These are phyloP conservation scores for Ophion costatus DNA, from an alignment of 2,888 invertebrate species.

Conservation along the genomic window DNA sequence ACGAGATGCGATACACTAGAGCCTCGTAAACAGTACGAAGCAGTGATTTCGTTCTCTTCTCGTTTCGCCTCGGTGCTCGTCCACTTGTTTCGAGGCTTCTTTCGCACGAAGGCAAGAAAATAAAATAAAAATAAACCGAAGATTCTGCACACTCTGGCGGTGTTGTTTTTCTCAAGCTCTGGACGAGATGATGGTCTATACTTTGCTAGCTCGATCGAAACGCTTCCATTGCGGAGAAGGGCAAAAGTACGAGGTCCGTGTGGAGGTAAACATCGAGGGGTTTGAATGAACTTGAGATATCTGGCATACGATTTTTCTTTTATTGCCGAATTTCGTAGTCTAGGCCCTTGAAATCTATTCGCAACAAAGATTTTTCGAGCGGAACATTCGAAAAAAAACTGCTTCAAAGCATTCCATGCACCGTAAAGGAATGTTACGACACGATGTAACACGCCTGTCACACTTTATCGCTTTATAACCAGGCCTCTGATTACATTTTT, in stretches of 20 bases:
- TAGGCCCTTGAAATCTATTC: no score
- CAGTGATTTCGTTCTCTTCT: not conserved
- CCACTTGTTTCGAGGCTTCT: not conserved
- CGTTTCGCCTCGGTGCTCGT: not conserved
- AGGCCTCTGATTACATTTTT: no score
- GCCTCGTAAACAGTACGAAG: not conserved
- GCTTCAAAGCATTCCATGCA: no score
- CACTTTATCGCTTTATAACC: no score
- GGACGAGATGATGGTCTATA: not conserved
- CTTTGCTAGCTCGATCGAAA: not conserved
- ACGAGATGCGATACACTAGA: conserved; percentile 25
- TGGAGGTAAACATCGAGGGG: not conserved
- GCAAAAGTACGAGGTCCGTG: not conserved
- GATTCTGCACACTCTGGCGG: not conserved
- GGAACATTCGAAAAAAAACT: no score
- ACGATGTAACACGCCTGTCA: no score
- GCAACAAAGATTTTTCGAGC: no score
- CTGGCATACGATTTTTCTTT: no score
- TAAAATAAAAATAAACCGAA: not conserved
- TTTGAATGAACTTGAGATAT: no score
- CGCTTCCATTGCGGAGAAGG: not conserved
- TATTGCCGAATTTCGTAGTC: no score
- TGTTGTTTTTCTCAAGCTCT: not conserved
- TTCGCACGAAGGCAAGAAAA: not conserved
- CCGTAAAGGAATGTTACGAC: no score